Conservation (phyloP, 2,797 vertebrate genomes). For the Synanceia verrucosa region DNA sequence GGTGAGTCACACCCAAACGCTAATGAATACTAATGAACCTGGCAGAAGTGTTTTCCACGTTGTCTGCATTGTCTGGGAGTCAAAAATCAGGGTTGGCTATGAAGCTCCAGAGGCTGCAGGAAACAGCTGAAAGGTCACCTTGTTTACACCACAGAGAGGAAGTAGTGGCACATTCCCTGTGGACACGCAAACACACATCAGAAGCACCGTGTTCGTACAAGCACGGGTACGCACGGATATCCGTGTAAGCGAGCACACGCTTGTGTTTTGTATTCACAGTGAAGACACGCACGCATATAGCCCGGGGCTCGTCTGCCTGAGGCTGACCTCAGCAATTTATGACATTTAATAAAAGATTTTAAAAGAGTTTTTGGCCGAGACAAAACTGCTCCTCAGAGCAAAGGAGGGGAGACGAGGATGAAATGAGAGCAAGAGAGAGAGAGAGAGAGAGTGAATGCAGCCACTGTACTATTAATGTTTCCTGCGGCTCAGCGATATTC, state of each 20-base stretch:
- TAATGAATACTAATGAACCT: conserved; percentile 47
- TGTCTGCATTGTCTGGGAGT: conserved; percentile 20
- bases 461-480: conserved; percentile 16
- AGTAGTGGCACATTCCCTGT: conserved; percentile 15
- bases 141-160: conserved; percentile 30
- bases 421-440: conserved; percentile 32
- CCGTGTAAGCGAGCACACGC: conserved; percentile 18
- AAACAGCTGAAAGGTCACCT: conserved; percentile 60
- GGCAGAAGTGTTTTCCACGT: conserved; percentile 8
- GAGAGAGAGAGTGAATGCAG: conserved; percentile 12
- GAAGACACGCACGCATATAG: conserved; percentile 12
- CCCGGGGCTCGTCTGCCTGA: conserved; percentile 45
- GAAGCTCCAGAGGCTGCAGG: conserved; percentile 28
- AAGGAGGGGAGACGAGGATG: conserved; percentile 19
- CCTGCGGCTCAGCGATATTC: conserved; percentile 25
- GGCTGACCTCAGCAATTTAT: conserved; percentile 75
- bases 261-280: conserved; percentile 43
- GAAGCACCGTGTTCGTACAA: conserved; percentile 11
- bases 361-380: conserved; percentile 57
- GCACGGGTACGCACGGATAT: conserved; percentile 21
- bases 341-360: conserved; percentile 78
- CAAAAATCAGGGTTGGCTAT: conserved; percentile 6
- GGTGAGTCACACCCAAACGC: conserved; percentile 84
- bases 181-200: conserved; percentile 1
- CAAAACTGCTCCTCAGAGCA: conserved; percentile 56